phyloP scores from a whole-genome alignment of 2,888 invertebrate species.

The Embidobia sp. region DNA sequence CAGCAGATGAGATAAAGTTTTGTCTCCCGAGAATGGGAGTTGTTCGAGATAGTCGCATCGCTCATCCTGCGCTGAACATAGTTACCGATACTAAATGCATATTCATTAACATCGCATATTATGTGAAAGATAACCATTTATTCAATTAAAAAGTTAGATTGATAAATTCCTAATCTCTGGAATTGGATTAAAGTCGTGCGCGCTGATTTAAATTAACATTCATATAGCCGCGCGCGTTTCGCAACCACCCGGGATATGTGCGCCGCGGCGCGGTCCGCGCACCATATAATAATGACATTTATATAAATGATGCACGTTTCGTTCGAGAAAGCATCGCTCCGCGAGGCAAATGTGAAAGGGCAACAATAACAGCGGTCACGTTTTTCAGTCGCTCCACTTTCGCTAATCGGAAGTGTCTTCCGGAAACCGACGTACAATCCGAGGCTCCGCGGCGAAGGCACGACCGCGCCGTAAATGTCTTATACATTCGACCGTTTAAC shows the following conservation, averaged over 20 bases:
- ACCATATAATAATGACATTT: constrained; percentile 33
- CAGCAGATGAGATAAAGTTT: constrained; percentile 55
- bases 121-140: constrained; percentile 50
- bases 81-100: constrained; percentile 60
- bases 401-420: constrained; percentile 58
- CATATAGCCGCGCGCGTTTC: constrained; percentile 9
- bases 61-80: constrained; percentile 48
- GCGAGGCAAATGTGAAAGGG: constrained; percentile 53
- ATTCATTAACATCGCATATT: constrained; percentile 58
- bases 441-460: constrained; percentile 56
- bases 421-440: constrained; percentile 64
- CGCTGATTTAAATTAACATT: constrained; percentile 3
- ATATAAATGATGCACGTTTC: constrained; percentile 44
- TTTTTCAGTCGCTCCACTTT: constrained; percentile 58
- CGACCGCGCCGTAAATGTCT: constrained; percentile 51
- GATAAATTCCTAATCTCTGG: constrained; percentile 38
- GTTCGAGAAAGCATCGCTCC: constrained; percentile 29
- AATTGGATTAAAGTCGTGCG: constrained; percentile 15
- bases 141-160: constrained; percentile 58
- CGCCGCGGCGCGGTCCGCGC: no score
- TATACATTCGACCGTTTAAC: constrained; percentile 36
- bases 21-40: constrained; percentile 60
- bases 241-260: background rate
- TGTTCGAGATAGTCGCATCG: constrained; percentile 59
- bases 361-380: constrained; percentile 54